Conservation (phyloP, 2,888 invertebrate genomes). For the Sarcophaga caerulescens region DNA sequence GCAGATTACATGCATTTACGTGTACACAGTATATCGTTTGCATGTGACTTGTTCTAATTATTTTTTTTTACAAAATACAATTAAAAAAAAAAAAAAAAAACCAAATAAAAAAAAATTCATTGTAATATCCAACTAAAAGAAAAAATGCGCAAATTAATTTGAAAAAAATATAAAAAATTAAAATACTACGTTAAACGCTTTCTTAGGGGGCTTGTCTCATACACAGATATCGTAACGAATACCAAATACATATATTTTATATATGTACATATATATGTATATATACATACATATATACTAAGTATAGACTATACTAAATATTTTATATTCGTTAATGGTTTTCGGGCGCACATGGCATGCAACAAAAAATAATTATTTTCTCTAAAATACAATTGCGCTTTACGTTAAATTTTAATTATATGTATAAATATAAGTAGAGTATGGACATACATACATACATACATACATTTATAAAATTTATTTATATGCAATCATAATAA, state of each 20-base stretch:
- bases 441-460: too few species aligned
- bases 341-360: too few species aligned
- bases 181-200: slow-evolving; percentile 43
- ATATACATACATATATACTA: not conserved
- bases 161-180: slow-evolving; percentile 30
- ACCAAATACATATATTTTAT: not conserved
- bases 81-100: not conserved
- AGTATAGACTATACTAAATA: not conserved
- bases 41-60: not conserved
- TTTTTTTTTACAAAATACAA: not conserved
- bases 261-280: not conserved
- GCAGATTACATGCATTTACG: too few species aligned
- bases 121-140: slow-evolving; percentile 5
- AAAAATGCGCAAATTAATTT: not conserved
- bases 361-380: too few species aligned
- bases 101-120: slow-evolving; percentile 13
- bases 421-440: not conserved
- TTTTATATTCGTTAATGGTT: not conserved
- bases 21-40: too few species aligned
- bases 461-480: not conserved
- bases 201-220: slow-evolving; percentile 56
- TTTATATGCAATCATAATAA: too few species aligned
- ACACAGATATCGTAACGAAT: not conserved
- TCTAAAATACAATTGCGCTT: too few species aligned
- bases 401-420: not conserved